Evolutionary conservation across 2,797 vertebrate species (phyloP).

Genomic region (Chanos chanos): DNA sequence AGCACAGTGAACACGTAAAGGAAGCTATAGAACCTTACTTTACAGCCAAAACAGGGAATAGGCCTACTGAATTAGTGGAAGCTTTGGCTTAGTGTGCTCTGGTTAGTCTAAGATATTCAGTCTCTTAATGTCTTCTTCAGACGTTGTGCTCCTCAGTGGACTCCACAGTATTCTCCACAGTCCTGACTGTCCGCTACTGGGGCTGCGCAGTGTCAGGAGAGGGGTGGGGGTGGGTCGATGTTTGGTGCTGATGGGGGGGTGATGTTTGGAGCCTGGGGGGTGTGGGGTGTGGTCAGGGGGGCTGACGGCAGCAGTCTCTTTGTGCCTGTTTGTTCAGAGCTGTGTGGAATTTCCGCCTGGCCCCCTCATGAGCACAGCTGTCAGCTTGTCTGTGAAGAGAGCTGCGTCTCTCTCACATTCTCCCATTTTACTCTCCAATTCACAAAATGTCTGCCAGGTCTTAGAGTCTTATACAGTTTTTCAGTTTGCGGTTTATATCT

Average conservation of each 20-base stretch:
- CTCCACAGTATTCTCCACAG: not conserved
- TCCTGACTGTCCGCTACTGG: not conserved
- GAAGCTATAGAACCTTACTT: too few relatives aligned
- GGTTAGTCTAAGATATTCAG: too few relatives aligned
- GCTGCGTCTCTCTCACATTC: conserved; percentile 26
- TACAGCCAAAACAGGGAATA: too few relatives aligned
- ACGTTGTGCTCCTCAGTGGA: too few relatives aligned
- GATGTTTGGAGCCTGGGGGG: conserved; percentile 11
- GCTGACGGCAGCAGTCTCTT: conserved; percentile 64
- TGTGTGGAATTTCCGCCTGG: conserved; percentile 62
- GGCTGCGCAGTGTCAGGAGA: not conserved
- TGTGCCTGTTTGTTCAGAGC: conserved; percentile 56
- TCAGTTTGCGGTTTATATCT: too few relatives aligned
- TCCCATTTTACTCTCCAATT: too few relatives aligned
- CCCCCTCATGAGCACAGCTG: conserved; percentile 58
- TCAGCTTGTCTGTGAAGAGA: conserved; percentile 13
- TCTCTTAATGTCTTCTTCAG: too few relatives aligned
- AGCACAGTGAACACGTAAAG: too few relatives aligned
- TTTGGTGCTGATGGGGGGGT: conserved; percentile 10
- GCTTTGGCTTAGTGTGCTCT: too few relatives aligned
- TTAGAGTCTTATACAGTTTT: too few relatives aligned
- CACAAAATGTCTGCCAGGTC: not conserved
- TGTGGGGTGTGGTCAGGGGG: conserved; percentile 18
- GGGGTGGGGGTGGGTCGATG: not conserved
- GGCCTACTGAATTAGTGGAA: too few relatives aligned